A percentile compares a stretch with the other conserved stretches of the same genome.
phyloP scores from a whole-genome alignment of 2,113 vertebrate species.

The Chaetodon auriga region DNA sequence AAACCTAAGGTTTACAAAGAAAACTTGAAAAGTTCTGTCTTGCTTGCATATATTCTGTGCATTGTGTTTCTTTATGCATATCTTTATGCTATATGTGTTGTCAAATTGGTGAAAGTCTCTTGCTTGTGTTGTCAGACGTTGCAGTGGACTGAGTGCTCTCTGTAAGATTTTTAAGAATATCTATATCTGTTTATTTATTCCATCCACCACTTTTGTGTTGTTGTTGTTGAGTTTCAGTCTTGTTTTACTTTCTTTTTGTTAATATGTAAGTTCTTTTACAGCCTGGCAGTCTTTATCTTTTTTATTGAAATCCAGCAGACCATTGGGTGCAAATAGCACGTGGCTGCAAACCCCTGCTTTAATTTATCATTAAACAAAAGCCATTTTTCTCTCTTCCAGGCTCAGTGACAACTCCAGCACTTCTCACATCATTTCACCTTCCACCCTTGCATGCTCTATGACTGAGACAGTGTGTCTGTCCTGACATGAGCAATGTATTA shows the following conservation, averaged over 20 bases:
- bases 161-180: neutral
- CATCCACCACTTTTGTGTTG: neutral
- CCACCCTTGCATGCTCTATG: constrained; percentile 4
- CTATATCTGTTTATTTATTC: neutral
- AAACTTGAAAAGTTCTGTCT: too few species aligned
- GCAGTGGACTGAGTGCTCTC: too few species aligned
- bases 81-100: too few species aligned
- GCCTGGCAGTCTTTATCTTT: neutral
- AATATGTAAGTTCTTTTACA: neutral
- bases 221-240: too few species aligned
- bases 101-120: too few species aligned
- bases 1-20: neutral
- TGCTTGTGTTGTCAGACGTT: too few species aligned
- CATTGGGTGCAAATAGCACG: neutral
- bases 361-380: constrained; percentile 44
- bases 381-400: constrained; percentile 21
- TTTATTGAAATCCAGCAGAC: neutral
- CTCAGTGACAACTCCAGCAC: constrained; percentile 35
- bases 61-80: neutral
- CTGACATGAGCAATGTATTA: constrained; percentile 55
- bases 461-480: constrained; percentile 33
- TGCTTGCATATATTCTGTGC: too few species aligned
- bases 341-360: neutral
- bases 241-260: neutral
- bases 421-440: constrained; percentile 49